Conservation (phyloP, 1,140 invertebrate genomes). For the Trigoniulus corallinus region DNA sequence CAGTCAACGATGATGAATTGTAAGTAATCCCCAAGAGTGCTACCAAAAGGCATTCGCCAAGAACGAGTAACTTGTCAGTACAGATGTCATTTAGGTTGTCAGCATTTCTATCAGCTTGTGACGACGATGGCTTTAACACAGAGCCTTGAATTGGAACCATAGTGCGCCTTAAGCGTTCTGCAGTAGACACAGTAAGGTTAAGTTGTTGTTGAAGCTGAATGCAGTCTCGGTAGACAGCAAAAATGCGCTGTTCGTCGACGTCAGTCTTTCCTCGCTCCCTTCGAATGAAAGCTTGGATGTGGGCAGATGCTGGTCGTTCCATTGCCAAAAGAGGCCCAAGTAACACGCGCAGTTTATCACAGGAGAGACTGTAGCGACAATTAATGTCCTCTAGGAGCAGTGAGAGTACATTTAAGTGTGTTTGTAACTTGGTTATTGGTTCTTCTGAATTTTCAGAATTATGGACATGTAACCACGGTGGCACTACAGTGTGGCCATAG, state of each 20-base stretch:
- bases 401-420: slow-evolving; percentile 35
- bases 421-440: slow-evolving; percentile 17
- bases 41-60: slow-evolving; percentile 62
- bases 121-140: neutral
- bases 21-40: slow-evolving; percentile 40
- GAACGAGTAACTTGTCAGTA: slow-evolving; percentile 56
- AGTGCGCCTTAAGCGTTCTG: slow-evolving; percentile 44
- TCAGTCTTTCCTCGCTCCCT: slow-evolving; percentile 12
- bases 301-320: neutral
- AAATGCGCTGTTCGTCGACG: slow-evolving; percentile 44
- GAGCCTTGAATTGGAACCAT: neutral
- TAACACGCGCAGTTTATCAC: slow-evolving; percentile 55
- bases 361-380: slow-evolving; percentile 65
- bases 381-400: slow-evolving; percentile 57
- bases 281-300: neutral
- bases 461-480: slow-evolving; percentile 44
- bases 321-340: slow-evolving; percentile 44
- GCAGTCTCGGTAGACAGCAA: slow-evolving; percentile 64
- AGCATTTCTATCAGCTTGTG: neutral
- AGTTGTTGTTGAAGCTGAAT: slow-evolving; percentile 60
- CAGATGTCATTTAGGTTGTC: slow-evolving; percentile 28
- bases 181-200: slow-evolving; percentile 53
- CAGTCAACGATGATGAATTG: slow-evolving; percentile 27
- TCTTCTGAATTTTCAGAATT: slow-evolving; percentile 21
- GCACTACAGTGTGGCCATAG: slow-evolving; percentile 67